Base-by-base conservation (phyloP, 1,140 invertebrate genomes). In the Cyrtorhinus lividipennis region DNA sequence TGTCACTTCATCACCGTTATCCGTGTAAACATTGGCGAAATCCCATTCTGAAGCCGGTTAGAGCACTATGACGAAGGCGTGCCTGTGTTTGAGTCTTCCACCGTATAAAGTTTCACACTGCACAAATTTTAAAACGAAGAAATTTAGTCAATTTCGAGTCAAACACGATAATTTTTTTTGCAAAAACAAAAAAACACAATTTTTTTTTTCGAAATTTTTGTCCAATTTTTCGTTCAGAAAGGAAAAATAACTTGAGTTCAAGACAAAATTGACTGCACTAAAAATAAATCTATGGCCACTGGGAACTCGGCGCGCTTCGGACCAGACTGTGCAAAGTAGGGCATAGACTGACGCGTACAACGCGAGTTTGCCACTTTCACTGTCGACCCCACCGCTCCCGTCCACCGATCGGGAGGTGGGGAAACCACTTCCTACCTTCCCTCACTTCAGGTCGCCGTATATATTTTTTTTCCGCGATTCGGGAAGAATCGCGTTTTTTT, bases 311-410 rank as follows among this genome's bases (percentile, higher is more conserved):
- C 48, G 10, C 48, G 48, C 3, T 12, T 5, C 48, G n/a, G 48
- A 22, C 12, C 48, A 53, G 48, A 53, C 48, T 53, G 48, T 53
- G 48, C 48, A 53, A 53, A 53, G 48, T 53, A 53, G 48, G 48
- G 12, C 48, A 53, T 53, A 53, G 48, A 53, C 48, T 53, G 48
- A 53, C 48, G 48, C 48, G 48, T 12, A 53, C 48, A 20, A 53
- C 12, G 10, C 48, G 48, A 53, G 48, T 53, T 53, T 53, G 48
- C 48, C 48, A 53, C 48, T 53, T 53, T 53, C 48, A 53, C 48
- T 53, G 48, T 3, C 20, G 8, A 53, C 48, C 48, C 48, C 48
- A 53, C 48, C 48, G 48, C 48, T 53, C 48, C 12, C 18, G 3
- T 10, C 48, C 20, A 5, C 8, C 48, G 3, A 20, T 5, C 18